These are phyloP conservation scores for Araneus ventricosus DNA, from an alignment of 1,140 invertebrate genomes.

Conservation along the genomic window DNA sequence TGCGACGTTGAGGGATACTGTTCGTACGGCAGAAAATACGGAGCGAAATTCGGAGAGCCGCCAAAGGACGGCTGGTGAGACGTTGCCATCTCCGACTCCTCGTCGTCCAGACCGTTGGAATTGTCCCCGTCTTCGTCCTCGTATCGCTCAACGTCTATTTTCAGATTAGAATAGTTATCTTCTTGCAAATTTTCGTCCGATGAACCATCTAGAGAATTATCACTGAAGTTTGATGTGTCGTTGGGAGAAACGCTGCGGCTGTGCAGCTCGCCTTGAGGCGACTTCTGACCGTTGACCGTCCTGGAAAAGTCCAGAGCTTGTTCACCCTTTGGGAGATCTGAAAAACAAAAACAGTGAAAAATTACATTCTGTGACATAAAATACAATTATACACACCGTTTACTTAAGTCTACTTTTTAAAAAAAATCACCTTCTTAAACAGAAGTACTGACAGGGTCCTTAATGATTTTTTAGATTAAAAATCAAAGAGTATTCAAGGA, in stretches of 20 bases:
- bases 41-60: conserved; percentile 50
- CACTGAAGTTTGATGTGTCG: conserved; percentile 73
- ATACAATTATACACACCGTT: no score
- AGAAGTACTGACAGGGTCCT: no score
- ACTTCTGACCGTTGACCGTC: conserved; percentile 47
- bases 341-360: not conserved
- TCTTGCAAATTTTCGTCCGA: conserved; percentile 50
- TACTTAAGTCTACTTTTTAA: no score
- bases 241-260: conserved; percentile 74
- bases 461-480: no score
- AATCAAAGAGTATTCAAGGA: no score
- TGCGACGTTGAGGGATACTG: not conserved
- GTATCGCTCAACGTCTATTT: conserved; percentile 81
- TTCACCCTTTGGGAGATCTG: conserved; percentile 47
- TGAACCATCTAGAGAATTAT: conserved; percentile 51
- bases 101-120: conserved; percentile 58
- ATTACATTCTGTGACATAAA: no score
- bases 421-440: no score
- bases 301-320: conserved; percentile 70
- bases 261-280: conserved; percentile 15
- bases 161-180: conserved; percentile 41
- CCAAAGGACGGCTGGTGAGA: conserved; percentile 25
- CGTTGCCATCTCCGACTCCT: conserved; percentile 48
- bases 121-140: conserved; percentile 75
- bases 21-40: conserved; percentile 55